Evolutionary conservation across 53 echinoderm and acorn worm species (phyloP), one percentile per base, ranked within the genome.

Genomic region (Luidia sarsii): DNA sequence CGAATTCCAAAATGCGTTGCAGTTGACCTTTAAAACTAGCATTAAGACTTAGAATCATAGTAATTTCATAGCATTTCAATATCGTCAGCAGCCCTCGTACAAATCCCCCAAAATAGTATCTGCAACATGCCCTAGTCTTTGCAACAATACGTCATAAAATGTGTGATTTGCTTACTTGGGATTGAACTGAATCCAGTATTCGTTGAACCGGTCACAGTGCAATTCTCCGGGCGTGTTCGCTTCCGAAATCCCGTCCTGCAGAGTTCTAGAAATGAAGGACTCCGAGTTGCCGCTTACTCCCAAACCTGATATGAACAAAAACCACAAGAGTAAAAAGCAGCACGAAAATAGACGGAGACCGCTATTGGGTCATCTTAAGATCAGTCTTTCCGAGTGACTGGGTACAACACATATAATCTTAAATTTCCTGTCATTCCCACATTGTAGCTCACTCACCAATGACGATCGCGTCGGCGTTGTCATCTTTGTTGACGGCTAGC

Each of bases 101-200:
- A 10, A 15, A 46, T 46, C 46, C 15, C 8, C 8, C 46, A 15
- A 10, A 8, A 10, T 46, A 15, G 8, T 15, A 46, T 15, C 8
- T 15, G 15, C 8, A 46, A 46, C 8, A 8, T 15, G 15, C 46
- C 8, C 8, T 46, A 10, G 46, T 8, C 15, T 46, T 46, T 46
- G 8, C 15, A 10, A 8, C 46, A 10, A 10, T 15, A 10, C 46
- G 46, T 8, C 8, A 10, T 46, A 15, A 15, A 15, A 10, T 10
- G 8, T 46, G 46, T 10, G 15, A 18, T 36, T 36, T 5, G 3
- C 67, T 11, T 67, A 67, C 67, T 45, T 67, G 39, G 67, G 67
- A 24, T 45, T n/a, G 57, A 77, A 77, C 13, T 77, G 77, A 7
- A 77, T 11, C 77, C 77, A 77, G 48, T 77, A 77, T 3, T 45